Base-by-base conservation (phyloP, 2,888 invertebrate genomes). In the Carabus problematicus region DNA sequence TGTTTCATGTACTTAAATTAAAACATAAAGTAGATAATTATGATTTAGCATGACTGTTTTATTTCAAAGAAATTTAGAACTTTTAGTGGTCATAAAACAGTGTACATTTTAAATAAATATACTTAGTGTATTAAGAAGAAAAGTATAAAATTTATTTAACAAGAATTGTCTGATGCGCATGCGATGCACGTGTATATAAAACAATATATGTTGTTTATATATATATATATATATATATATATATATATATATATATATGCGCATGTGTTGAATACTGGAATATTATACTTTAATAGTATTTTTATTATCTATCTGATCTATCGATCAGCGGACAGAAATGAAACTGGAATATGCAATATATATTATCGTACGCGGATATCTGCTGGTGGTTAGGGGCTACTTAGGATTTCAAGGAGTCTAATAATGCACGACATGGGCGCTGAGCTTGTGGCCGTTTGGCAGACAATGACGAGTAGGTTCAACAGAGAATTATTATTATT, bases 291-390 rank as follows among this genome's bases (percentile, higher is more conserved):
- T 29, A 29, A 6, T 6, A 29, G 29, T 29, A 29, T 29, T 29
- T 29, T 2, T 29, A 29, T 29, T 29, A 29, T 29, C 29, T 29
- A 29, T 3, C 6, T 29, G 6, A n/a, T n/a, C n/a, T n/a, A n/a
- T n/a, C n/a, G 29, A 19, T 18, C 14, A 52, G 52, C 19, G 52
- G 16, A 9, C 11, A 52, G 52, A 6, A 29, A 29, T 6, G 29
- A 2, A 29, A 29, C 52, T 18, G 6, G 19, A 52, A 16, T 19
- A 52, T 19, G 19, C 12, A 8, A 45, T 61, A 61, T 61, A n/a
- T n/a, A n/a, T n/a, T n/a, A n/a, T 54, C 43, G 16, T 54, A 64
- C 64, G 64, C 19, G 55, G 14, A 52, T 52, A 16, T n/a, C 42
- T 55, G 41, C 64, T 39, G 29, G 56, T n/a, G 29, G 29, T 39